phyloP scores from a whole-genome alignment of 2,797 vertebrate species.

The Helarctos malayanus region DNA sequence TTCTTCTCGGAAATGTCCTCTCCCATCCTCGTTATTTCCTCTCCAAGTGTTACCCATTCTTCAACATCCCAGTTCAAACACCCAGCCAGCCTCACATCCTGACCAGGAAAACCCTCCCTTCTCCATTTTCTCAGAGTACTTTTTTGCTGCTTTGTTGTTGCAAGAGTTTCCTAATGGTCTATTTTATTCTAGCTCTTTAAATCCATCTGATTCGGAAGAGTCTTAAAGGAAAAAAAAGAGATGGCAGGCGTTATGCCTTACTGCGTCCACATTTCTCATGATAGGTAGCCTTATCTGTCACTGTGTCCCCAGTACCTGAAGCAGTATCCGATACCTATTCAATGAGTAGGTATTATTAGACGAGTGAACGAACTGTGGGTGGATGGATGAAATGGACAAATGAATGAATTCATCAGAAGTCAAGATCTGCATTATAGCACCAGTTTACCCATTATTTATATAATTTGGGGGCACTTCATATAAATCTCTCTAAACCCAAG shows the following conservation, averaged over 20 bases:
- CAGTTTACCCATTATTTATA: not conserved
- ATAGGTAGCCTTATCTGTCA: not conserved
- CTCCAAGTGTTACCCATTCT: not conserved
- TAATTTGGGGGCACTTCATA: not conserved
- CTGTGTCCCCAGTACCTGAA: not conserved
- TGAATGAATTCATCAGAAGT: not conserved
- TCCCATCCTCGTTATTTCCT: not conserved
- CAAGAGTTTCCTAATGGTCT: not conserved
- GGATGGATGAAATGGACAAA: not conserved
- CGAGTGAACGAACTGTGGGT: not conserved
- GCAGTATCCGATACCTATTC: not conserved
- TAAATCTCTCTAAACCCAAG: not conserved
- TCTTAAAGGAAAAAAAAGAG: not conserved
- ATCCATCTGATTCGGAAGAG: conserved; percentile 13
- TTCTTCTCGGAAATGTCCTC: not conserved
- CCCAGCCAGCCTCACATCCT: not conserved
- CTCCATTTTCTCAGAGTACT: not conserved
- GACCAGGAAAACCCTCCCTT: not conserved
- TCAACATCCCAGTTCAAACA: not conserved
- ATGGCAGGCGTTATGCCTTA: not conserved
- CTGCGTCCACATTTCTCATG: conserved; percentile 10
- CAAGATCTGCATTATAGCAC: not conserved
- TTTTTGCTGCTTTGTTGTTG: not conserved
- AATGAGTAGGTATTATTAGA: not conserved
- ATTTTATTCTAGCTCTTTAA: conserved; percentile 30